Evolutionary conservation across 1,140 invertebrate species (phyloP).

Genomic region (Probaryconus sp.): DNA sequence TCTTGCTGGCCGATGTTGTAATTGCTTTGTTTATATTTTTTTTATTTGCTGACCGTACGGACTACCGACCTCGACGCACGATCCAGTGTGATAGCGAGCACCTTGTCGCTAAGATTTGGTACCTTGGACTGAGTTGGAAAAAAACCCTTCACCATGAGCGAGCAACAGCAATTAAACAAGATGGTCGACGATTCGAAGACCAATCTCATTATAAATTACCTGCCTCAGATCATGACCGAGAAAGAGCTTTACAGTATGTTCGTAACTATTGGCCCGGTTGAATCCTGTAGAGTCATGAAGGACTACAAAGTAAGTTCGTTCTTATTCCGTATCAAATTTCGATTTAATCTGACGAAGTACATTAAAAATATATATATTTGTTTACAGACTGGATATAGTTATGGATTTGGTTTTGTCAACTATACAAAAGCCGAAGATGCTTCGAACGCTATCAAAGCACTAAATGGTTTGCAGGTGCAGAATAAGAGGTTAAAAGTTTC

Average conservation of each 20-base stretch:
- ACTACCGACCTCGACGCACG: slow-evolving; percentile 68
- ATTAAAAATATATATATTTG: slow-evolving; percentile 8
- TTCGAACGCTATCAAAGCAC: slow-evolving; percentile 87
- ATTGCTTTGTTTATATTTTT: slow-evolving; percentile 79
- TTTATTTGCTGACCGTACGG: slow-evolving; percentile 77
- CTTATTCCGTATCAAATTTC: slow-evolving; percentile 38
- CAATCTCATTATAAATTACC: slow-evolving; percentile 96
- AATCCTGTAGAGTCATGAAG: slow-evolving; percentile 94
- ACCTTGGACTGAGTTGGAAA: neutral
- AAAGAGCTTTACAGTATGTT: slow-evolving; percentile 94
- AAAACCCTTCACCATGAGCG: slow-evolving; percentile 66
- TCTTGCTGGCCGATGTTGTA: slow-evolving; percentile 72
- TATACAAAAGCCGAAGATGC: slow-evolving; percentile 92
- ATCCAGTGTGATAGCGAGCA: slow-evolving; percentile 70
- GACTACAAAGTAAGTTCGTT: slow-evolving; percentile 85
- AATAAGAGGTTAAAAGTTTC: slow-evolving; percentile 89
- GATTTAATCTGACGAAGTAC: no score
- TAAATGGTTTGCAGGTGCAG: slow-evolving; percentile 93
- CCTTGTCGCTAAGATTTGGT: slow-evolving; percentile 30
- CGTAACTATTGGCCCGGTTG: slow-evolving; percentile 89
- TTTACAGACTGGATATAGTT: slow-evolving; percentile 93
- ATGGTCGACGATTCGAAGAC: slow-evolving; percentile 78
- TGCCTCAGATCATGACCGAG: slow-evolving; percentile 95
- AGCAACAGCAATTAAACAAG: slow-evolving; percentile 62
- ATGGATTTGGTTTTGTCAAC: slow-evolving; percentile 97